phyloP scores from a whole-genome alignment of 2,797 vertebrate genomes.

The Varecia variegata region DNA sequence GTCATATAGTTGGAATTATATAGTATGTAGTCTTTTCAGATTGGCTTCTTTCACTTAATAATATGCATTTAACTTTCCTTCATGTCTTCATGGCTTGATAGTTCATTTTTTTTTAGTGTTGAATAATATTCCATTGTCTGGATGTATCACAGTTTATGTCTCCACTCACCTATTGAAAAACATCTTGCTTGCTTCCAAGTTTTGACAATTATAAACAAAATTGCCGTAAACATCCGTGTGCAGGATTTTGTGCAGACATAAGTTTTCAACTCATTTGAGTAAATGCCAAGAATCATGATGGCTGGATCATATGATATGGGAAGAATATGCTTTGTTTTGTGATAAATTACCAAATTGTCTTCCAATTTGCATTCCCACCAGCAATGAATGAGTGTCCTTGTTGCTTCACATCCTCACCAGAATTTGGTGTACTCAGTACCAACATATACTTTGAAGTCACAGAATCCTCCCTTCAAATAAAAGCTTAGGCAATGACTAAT shows the following conservation, averaged over 20 bases:
- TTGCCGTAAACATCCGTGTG: not conserved
- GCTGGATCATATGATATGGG: not conserved
- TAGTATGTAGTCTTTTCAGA: not conserved
- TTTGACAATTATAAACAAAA: not conserved
- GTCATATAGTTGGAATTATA: not conserved
- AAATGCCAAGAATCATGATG: not conserved
- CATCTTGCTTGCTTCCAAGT: not conserved
- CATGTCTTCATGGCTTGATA: not conserved
- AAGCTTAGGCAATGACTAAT: not conserved
- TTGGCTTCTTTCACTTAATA: not conserved
- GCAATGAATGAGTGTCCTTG: not conserved
- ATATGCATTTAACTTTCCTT: not conserved
- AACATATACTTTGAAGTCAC: not conserved
- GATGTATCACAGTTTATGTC: not conserved
- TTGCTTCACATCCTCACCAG: not conserved
- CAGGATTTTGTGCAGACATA: not conserved
- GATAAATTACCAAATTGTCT: not conserved
- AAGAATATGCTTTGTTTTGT: not conserved
- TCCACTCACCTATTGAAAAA: not conserved
- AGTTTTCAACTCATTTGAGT: not conserved
- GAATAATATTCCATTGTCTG: not conserved
- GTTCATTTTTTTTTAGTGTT: not conserved
- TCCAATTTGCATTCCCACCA: not conserved
- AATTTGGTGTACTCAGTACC: not conserved
- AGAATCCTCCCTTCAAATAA: not conserved